Percentiles rank a stretch among this genome's conserved stretches.
Evolutionary conservation across 2,888 invertebrate genomes (phyloP).

Genomic region (Teleiodes luculella): DNA sequence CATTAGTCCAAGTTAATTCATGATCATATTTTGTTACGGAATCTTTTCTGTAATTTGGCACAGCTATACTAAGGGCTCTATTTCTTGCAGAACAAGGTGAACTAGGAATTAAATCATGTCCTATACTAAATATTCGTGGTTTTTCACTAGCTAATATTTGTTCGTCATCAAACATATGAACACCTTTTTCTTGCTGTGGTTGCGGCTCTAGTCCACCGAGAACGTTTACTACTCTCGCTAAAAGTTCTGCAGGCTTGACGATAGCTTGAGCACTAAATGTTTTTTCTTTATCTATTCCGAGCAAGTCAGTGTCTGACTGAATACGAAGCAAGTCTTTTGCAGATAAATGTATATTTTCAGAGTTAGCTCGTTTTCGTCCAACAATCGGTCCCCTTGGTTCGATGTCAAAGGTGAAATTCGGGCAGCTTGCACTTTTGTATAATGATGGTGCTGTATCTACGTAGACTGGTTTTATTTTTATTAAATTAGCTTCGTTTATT

Average conservation of each 20-base stretch:
- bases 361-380: conserved; percentile 81
- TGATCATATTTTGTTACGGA: conserved; percentile 60
- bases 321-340: conserved; percentile 79
- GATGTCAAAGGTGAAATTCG: conserved; percentile 83
- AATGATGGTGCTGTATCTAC: conserved; percentile 75
- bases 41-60: conserved; percentile 66
- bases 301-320: conserved; percentile 88
- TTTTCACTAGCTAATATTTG: conserved; percentile 86
- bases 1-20: conserved; percentile 85
- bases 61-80: conserved; percentile 81
- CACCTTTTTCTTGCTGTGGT: conserved; percentile 72
- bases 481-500: conserved; percentile 88
- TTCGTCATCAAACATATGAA: conserved; percentile 85
- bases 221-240: conserved; percentile 88
- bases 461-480: conserved; percentile 92
- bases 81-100: conserved; percentile 67
- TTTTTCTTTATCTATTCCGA: conserved; percentile 86
- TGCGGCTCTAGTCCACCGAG: conserved; percentile 80
- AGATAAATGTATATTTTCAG: conserved; percentile 78
- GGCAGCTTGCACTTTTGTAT: conserved; percentile 83
- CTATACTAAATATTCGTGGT: conserved; percentile 77
- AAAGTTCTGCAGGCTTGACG: conserved; percentile 85
- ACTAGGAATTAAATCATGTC: conserved; percentile 57
- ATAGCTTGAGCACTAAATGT: conserved; percentile 86
- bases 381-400: conserved; percentile 66